phyloP scores from a whole-genome alignment of 2,113 vertebrate species.

The Probosciger aterrimus region DNA sequence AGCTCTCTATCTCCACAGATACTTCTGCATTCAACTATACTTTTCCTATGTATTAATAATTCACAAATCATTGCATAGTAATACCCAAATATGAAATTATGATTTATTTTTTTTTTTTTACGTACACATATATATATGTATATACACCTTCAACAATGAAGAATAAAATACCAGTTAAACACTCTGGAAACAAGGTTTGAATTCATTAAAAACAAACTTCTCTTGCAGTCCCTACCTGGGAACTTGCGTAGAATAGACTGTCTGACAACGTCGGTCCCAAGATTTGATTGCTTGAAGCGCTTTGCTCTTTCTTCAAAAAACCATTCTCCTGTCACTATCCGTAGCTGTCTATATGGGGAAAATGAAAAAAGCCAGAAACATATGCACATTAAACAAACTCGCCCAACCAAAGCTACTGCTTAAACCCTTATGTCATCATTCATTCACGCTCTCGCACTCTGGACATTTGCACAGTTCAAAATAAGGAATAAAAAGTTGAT shows the following conservation, averaged over 20 bases:
- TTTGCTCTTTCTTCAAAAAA: constrained; percentile 95
- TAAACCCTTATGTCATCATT: background rate
- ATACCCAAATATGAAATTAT: background rate
- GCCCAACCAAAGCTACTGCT: background rate
- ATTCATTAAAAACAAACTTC: background rate
- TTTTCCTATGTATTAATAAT: background rate
- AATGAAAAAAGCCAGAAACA: background rate
- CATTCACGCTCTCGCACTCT: background rate
- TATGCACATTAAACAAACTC: background rate
- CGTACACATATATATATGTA: background rate
- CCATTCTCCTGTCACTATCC: constrained; percentile 93
- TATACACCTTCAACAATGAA: background rate
- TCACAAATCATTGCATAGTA: background rate
- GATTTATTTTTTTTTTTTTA: background rate
- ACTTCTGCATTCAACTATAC: background rate
- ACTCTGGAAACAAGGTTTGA: background rate
- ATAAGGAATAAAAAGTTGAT: background rate
- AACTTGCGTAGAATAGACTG: constrained; percentile 85
- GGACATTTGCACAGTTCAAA: background rate
- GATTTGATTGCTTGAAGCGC: constrained; percentile 81
- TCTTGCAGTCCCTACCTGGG: constrained; percentile 62
- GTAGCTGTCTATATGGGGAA: constrained; percentile 80
- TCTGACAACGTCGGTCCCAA: constrained; percentile 87
- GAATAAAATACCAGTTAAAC: background rate
- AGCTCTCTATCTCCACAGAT: background rate